A percentile compares a stretch with the other conserved stretches of the same genome.
phyloP scores from a whole-genome alignment of 2,113 vertebrate species.

The Poecilia latipinna region DNA sequence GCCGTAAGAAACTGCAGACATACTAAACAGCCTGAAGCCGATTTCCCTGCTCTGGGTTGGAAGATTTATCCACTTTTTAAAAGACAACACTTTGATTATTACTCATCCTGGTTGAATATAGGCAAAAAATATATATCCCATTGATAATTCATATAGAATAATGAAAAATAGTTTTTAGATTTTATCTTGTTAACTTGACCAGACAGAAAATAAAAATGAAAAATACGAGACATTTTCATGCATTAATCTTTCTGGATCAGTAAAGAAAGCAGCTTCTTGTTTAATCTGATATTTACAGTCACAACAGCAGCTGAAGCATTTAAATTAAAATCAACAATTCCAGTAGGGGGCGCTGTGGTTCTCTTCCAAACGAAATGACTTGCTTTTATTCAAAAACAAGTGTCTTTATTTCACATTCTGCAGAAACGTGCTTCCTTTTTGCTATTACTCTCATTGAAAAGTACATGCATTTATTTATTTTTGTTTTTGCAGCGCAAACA shows the following conservation, averaged over 20 bases:
- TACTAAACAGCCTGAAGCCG: not conserved
- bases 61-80: not conserved
- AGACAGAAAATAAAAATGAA: not conserved
- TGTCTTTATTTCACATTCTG: not conserved
- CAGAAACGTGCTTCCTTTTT: not conserved
- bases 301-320: too few relatives aligned
- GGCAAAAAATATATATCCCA: not conserved
- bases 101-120: not conserved
- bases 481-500: not conserved
- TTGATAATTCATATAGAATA: not conserved
- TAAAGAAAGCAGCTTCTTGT: too few relatives aligned
- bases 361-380: not conserved
- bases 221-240: not conserved
- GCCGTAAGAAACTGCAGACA: not conserved
- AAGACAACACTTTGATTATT: not conserved
- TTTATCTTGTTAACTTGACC: not conserved
- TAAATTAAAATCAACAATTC: too few relatives aligned
- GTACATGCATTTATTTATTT: not conserved
- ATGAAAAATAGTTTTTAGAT: not conserved
- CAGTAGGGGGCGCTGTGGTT: too few relatives aligned
- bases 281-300: too few relatives aligned
- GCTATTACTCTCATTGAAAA: not conserved
- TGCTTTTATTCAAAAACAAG: not conserved
- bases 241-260: not conserved
- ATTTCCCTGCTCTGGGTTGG: not conserved